Evolutionary conservation across 2,888 invertebrate genomes (phyloP).

Genomic region (Trypoxylon attenuatum): DNA sequence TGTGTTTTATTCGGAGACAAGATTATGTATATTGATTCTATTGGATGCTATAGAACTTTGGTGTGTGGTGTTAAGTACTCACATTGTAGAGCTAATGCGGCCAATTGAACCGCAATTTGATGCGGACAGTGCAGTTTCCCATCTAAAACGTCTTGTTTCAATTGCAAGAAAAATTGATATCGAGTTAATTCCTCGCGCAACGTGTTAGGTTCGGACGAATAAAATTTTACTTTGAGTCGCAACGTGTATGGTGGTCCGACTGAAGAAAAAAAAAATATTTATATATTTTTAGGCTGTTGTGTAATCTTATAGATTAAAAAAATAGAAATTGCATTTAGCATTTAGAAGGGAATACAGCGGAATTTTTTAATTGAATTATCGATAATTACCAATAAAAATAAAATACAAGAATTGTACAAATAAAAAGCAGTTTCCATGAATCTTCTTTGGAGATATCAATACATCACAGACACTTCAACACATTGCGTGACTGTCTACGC

Average conservation of each 20-base stretch:
- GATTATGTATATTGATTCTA: too few species aligned
- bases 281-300: too few species aligned
- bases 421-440: too few species aligned
- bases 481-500: background rate
- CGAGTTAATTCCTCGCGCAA: conserved; percentile 97
- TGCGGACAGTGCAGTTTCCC: conserved; percentile 93
- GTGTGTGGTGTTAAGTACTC: conserved; percentile 74
- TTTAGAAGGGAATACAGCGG: too few species aligned
- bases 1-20: too few species aligned
- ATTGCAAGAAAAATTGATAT: conserved; percentile 98
- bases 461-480: background rate
- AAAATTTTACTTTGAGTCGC: conserved; percentile 97
- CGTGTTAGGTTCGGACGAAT: conserved; percentile 98
- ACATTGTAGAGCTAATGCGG: conserved; percentile 96
- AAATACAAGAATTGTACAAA: background rate
- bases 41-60: too few species aligned
- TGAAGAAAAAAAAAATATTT: conserved; percentile 75
- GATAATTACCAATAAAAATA: background rate
- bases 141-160: conserved; percentile 95
- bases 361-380: too few species aligned
- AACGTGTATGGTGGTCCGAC: conserved; percentile 99
- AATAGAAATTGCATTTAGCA: too few species aligned
- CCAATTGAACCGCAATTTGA: conserved; percentile 90
- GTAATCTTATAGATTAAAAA: too few species aligned
- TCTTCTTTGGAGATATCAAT: background rate